phyloP scores from a whole-genome alignment of 2,113 vertebrate genomes.

The Heterochromis multidens region DNA sequence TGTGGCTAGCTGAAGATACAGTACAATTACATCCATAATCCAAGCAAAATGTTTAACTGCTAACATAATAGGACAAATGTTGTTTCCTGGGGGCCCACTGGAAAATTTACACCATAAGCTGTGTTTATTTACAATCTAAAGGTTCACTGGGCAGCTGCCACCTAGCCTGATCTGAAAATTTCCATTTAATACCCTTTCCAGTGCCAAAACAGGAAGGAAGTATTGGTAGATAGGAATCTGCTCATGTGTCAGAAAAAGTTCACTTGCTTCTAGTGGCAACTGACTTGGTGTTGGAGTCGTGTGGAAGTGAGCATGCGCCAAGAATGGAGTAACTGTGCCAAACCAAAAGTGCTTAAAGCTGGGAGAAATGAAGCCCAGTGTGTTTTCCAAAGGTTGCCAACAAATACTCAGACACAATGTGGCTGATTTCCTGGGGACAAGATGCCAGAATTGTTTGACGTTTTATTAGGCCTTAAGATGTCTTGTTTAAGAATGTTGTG shows the following conservation, averaged over 20 bases:
- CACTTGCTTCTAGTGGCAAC: conserved; percentile 4
- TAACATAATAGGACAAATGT: background rate
- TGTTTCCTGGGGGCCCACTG: background rate
- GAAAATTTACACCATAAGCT: background rate
- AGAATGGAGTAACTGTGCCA: conserved; percentile 23
- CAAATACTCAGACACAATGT: conserved; percentile 51
- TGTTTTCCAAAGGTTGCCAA: conserved; percentile 47
- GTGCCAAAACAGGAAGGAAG: background rate
- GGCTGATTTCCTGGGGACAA: conserved; percentile 50
- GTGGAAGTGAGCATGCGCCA: background rate
- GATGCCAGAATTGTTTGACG: conserved; percentile 55
- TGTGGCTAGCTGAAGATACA: background rate
- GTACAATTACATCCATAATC: background rate
- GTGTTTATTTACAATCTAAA: background rate
- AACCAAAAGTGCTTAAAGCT: conserved; percentile 35
- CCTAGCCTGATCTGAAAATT: background rate
- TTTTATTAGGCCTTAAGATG: conserved; percentile 59
- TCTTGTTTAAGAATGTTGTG: conserved; percentile 57
- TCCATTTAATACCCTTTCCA: background rate
- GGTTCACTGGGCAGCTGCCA: background rate
- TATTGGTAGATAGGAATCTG: background rate
- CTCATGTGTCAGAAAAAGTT: background rate
- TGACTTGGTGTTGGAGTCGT: background rate
- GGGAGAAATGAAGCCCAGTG: conserved; percentile 23
- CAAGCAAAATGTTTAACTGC: background rate